Evolutionary conservation across 2,113 vertebrate species (phyloP).

Genomic region (Cyanistes caeruleus): DNA sequence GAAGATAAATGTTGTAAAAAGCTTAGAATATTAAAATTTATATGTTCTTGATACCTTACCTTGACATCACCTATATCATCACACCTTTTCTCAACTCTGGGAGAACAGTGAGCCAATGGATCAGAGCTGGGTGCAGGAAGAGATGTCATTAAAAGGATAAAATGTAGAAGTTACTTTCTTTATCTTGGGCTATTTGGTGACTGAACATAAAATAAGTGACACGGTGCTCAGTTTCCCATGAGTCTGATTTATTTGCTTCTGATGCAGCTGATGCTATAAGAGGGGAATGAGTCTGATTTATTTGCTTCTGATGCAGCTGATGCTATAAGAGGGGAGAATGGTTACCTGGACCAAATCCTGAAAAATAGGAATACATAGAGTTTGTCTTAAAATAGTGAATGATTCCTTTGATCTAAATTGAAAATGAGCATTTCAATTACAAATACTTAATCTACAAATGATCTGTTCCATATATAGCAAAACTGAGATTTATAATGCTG

Average conservation of each 20-base stretch:
- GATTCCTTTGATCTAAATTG: background rate
- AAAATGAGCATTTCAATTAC: background rate
- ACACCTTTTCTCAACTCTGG: background rate
- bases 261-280: background rate
- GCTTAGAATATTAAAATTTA: background rate
- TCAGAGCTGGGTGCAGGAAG: background rate
- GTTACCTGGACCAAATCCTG: background rate
- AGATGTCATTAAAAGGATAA: background rate
- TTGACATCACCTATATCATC: background rate
- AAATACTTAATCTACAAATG: background rate
- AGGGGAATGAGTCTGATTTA: background rate
- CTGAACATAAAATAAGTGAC: background rate
- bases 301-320: background rate
- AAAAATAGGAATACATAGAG: background rate
- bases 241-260: background rate
- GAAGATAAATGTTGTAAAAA: background rate
- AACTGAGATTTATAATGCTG: background rate
- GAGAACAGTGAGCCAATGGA: background rate
- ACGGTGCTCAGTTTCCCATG: background rate
- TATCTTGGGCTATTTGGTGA: background rate
- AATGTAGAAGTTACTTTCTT: background rate
- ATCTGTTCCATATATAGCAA: background rate
- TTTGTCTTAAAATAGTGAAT: background rate
- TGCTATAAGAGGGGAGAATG: background rate
- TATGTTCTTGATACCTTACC: background rate